phyloP scores from a whole-genome alignment of 2,113 vertebrate genomes.

The Colistium nudipinnis region DNA sequence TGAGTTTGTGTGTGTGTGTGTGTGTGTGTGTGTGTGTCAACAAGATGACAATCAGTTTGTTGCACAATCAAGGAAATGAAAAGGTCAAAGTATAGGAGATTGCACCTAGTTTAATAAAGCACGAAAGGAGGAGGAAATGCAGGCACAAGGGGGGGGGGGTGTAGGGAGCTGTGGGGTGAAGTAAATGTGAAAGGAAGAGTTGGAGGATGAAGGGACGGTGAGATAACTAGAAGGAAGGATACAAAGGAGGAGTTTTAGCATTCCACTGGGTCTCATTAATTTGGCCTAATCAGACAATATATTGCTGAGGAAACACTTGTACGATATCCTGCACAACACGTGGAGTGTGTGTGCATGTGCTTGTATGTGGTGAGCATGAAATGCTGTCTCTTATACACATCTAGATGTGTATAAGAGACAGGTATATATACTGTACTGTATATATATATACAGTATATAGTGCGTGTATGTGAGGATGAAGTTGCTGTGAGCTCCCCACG shows the following conservation, averaged over 20 bases:
- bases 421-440: too few relatives aligned
- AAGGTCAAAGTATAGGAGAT: background rate
- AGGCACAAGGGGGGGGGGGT: background rate
- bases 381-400: too few relatives aligned
- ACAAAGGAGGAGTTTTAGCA: conserved; percentile 49
- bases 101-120: background rate
- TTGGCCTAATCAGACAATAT: conserved; percentile 66
- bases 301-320: conserved; percentile 71
- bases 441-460: too few relatives aligned
- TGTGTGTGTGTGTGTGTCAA: background rate
- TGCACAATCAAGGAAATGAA: background rate
- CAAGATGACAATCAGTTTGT: background rate
- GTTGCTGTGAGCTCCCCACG: conserved; percentile 28
- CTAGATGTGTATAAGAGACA: too few relatives aligned
- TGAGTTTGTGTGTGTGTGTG: background rate
- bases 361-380: too few relatives aligned
- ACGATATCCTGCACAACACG: conserved; percentile 51
- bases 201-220: conserved; percentile 43
- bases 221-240: conserved; percentile 57
- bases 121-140: background rate
- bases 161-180: conserved; percentile 40
- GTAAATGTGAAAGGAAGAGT: conserved; percentile 37
- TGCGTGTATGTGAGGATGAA: conserved; percentile 11
- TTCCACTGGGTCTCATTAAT: conserved; percentile 73
- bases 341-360: conserved; percentile 12